phyloP scores from a whole-genome alignment of 2,797 vertebrate species.

The Siniperca obscura region DNA sequence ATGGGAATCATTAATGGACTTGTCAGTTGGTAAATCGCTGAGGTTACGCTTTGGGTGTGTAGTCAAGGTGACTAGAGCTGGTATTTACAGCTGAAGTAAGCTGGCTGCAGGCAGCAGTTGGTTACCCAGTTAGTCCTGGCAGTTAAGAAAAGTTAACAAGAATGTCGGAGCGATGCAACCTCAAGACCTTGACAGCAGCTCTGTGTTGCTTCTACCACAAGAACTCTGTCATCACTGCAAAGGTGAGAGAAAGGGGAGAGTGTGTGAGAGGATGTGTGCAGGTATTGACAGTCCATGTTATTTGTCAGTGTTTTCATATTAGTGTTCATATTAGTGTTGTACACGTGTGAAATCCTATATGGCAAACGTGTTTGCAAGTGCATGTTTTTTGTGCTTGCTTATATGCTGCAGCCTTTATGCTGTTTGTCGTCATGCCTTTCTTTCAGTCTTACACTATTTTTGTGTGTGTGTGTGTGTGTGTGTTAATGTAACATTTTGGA shows the following conservation, averaged over 20 bases:
- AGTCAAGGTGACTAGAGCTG: slow-evolving; percentile 3
- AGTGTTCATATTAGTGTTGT: not conserved
- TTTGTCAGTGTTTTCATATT: not conserved
- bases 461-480: not conserved
- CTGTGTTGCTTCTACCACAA: slow-evolving; percentile 97
- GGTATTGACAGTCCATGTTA: not conserved
- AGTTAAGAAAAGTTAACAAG: slow-evolving; percentile 25
- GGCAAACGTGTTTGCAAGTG: not conserved
- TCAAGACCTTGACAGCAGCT: slow-evolving; percentile 90
- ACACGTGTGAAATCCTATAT: not conserved
- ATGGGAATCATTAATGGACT: not conserved
- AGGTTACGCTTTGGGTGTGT: not conserved
- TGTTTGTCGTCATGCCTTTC: not conserved
- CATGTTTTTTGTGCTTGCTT: slow-evolving; percentile 15
- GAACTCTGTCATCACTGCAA: slow-evolving; percentile 90
- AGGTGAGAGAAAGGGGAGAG: slow-evolving; percentile 87
- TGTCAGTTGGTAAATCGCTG: not conserved
- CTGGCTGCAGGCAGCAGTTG: not conserved
- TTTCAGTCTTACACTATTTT: not conserved
- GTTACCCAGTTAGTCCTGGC: slow-evolving; percentile 7
- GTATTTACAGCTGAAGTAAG: slow-evolving; percentile 22
- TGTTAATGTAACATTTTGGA: not conserved
- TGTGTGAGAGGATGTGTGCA: slow-evolving; percentile 10
- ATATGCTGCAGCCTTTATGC: not conserved
- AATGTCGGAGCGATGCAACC: slow-evolving; percentile 92